A percentile compares a stretch with the other conserved stretches of the same genome.
Evolutionary conservation across 2,888 invertebrate genomes (phyloP).

Genomic region (Phyllotreta cruciferae): DNA sequence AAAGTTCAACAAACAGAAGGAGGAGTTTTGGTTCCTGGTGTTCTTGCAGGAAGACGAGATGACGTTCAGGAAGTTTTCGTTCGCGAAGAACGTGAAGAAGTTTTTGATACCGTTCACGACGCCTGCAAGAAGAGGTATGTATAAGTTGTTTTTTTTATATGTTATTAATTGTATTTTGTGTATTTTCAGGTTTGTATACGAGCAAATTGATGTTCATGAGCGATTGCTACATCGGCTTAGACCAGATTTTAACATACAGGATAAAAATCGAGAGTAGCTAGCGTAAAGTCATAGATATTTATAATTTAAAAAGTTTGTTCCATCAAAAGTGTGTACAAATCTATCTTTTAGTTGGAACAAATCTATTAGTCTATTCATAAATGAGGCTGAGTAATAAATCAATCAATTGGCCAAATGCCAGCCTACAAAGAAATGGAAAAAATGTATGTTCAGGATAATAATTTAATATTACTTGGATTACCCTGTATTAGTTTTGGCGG

Average conservation of each 20-base stretch:
- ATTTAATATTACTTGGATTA: too few species aligned
- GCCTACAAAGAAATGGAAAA: too few species aligned
- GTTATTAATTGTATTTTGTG: conserved; percentile 12
- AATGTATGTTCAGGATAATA: too few species aligned
- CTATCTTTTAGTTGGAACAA: too few species aligned
- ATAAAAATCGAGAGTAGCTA: conserved; percentile 36
- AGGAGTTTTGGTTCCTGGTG: conserved; percentile 94
- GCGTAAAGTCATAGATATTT: too few species aligned
- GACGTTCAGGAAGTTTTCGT: conserved; percentile 82
- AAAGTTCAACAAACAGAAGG: conserved; percentile 90
- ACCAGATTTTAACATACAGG: conserved; percentile 76
- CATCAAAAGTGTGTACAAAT: too few species aligned
- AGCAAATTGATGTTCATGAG: conserved; percentile 87
- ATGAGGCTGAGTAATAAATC: too few species aligned
- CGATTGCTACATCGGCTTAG: conserved; percentile 91
- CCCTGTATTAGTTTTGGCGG: too few species aligned
- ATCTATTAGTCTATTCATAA: too few species aligned
- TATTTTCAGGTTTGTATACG: conserved; percentile 71
- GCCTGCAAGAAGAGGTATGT: conserved; percentile 64
- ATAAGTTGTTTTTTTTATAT: conserved; percentile 15
- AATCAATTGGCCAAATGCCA: too few species aligned
- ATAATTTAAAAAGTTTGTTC: too few species aligned
- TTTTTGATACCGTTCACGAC: conserved; percentile 68
- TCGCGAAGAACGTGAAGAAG: conserved; percentile 56
- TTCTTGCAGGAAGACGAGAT: conserved; percentile 77